Base-by-base conservation (phyloP, 2,888 invertebrate species). In the Deladenus siricidicola region DNA sequence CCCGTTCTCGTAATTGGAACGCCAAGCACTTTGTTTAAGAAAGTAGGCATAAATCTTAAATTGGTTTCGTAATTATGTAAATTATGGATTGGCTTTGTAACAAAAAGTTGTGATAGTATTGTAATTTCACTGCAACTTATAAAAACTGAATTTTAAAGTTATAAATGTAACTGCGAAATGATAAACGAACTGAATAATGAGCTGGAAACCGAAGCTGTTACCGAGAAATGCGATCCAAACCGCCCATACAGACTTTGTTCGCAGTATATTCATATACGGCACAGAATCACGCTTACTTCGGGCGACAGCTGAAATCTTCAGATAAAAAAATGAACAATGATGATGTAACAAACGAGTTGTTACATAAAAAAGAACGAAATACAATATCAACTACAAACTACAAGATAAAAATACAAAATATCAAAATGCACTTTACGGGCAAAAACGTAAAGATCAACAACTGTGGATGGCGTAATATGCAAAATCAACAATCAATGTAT, bases 161-260 rank as follows among this genome's bases (percentile, higher is more conserved):
- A 45, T 45, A 21, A 45, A 14, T n/a, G n/a, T n/a, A n/a, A n/a
- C n/a, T n/a, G n/a, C n/a, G n/a, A 19, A 45, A 19, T 45, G 6
- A 45, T 45, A 21, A 45, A 14, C 52, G 58, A 45, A 68, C 65
- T 71, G 71, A 10, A 71, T 45, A 23, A 71, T 68, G 34, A 71
- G 60, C 50, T 71, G 71, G 54, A 70, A 71, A 10, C 67, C 70
- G 56, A 71, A 65, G 17, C 69, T 50, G 55, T 71, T 71, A 4
- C 71, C 71, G 24, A 68, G 58, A 56, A 71, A 71, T 10, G 71
- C 67, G 8, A 71, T 53, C 70, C 70, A 71, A 14, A 70, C 56
- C 19, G 67, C 70, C 67, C 67, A 68, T 8, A 70, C 63, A n/a
- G 67, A 50, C 29, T 56, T 53, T 8, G 65, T 61, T 1, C 51